Evolutionary conservation across 2,113 vertebrate genomes (phyloP).

Genomic region (Oreochromis tanganicae): DNA sequence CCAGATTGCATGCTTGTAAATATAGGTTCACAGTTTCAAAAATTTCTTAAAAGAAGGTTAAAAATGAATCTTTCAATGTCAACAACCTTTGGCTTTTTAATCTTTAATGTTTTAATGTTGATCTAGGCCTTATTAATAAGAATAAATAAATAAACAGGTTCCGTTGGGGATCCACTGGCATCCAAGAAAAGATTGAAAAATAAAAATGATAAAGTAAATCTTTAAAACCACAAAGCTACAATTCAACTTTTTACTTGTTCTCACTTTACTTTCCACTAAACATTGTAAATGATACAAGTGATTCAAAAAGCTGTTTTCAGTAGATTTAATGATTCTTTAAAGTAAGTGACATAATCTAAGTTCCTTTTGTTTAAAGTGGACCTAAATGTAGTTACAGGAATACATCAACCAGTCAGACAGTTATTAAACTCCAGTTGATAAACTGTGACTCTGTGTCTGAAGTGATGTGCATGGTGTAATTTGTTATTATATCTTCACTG

Average conservation of each 20-base stretch:
- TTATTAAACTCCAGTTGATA: background rate
- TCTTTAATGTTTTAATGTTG: background rate
- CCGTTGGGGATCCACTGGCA: conserved; percentile 38
- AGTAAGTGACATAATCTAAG: background rate
- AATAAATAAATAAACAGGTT: background rate
- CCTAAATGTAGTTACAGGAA: background rate
- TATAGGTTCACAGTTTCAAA: background rate
- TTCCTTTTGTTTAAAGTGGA: background rate
- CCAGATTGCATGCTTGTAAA: background rate
- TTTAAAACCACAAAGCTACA: background rate
- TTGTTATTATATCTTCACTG: background rate
- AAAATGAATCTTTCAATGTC: background rate
- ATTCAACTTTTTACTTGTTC: background rate
- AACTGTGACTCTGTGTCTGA: background rate
- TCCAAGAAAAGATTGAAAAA: background rate
- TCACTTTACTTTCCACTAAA: background rate
- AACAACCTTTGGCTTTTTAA: background rate
- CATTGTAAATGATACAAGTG: background rate
- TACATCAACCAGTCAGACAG: background rate
- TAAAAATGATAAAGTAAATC: background rate
- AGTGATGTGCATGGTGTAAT: background rate
- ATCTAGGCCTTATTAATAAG: background rate
- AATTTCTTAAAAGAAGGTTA: background rate
- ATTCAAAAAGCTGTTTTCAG: background rate
- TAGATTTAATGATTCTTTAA: background rate